Evolutionary conservation across 2,888 invertebrate genomes (phyloP).

Genomic region (Mythimna impura): DNA sequence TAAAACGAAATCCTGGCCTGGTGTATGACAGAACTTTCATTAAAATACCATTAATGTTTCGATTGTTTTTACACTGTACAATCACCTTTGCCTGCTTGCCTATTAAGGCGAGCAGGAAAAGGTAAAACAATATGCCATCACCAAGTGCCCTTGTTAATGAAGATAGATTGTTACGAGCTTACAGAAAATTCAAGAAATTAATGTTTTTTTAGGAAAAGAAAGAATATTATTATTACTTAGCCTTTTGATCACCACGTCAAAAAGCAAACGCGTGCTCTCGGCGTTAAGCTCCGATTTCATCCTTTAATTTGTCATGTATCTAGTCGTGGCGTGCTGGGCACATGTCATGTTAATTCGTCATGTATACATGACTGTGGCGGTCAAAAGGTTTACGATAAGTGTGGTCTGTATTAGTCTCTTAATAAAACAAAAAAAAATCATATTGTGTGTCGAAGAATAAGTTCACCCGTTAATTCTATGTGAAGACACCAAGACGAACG

Average conservation of each 20-base stretch:
- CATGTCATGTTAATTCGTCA: too few relatives aligned
- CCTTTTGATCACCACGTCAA: too few relatives aligned
- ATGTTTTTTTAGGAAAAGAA: neutral
- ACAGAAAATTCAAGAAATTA: constrained; percentile 5
- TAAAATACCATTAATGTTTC: constrained; percentile 7
- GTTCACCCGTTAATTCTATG: neutral
- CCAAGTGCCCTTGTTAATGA: constrained; percentile 4
- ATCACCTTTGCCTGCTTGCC: neutral
- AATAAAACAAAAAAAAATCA: too few relatives aligned
- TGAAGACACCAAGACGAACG: neutral
- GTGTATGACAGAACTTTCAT: constrained; percentile 30
- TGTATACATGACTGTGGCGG: too few relatives aligned
- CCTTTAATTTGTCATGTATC: too few relatives aligned
- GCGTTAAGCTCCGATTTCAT: too few relatives aligned
- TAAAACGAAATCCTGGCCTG: constrained; percentile 33
- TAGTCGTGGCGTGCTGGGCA: too few relatives aligned
- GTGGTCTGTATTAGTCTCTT: too few relatives aligned
- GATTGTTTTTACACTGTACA: constrained; percentile 21
- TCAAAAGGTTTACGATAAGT: neutral
- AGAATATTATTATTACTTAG: neutral
- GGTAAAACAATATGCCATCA: constrained; percentile 3
- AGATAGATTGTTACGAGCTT: neutral
- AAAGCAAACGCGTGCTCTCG: too few relatives aligned
- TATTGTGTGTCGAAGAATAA: neutral
- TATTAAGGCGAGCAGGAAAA: neutral